phyloP scores from a whole-genome alignment of 2,797 vertebrate genomes.

The Fundulus diaphanus region DNA sequence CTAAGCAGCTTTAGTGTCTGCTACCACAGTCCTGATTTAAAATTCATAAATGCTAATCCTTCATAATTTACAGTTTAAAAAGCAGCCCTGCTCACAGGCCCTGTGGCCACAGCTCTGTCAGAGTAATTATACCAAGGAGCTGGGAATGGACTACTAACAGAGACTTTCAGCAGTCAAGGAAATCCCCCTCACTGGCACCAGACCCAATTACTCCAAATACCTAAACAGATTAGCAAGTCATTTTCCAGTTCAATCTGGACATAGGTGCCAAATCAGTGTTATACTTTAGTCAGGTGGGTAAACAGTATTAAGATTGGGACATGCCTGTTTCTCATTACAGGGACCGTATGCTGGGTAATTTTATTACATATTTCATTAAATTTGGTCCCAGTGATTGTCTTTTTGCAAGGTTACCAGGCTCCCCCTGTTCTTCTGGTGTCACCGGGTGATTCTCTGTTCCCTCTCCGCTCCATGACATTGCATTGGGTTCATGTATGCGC shows the following conservation, averaged over 20 bases:
- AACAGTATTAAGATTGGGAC: slow-evolving; percentile 91
- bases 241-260: slow-evolving; percentile 98
- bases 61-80: slow-evolving; percentile 99
- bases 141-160: slow-evolving; percentile 98
- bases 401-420: slow-evolving; percentile 71
- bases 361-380: slow-evolving; percentile 81
- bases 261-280: slow-evolving; percentile 94
- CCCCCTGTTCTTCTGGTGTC: slow-evolving; percentile 59
- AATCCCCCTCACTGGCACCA: slow-evolving; percentile 97
- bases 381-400: slow-evolving; percentile 72
- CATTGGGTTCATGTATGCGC: slow-evolving; percentile 32
- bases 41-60: slow-evolving; percentile 99
- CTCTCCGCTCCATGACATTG: slow-evolving; percentile 61
- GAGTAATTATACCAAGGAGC: slow-evolving; percentile 99
- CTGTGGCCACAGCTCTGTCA: slow-evolving; percentile 99
- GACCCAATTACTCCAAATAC: slow-evolving; percentile 99
- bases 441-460: slow-evolving; percentile 66
- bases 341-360: slow-evolving; percentile 72
- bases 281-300: slow-evolving; percentile 93
- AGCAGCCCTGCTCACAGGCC: slow-evolving; percentile 98
- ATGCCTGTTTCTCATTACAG: slow-evolving; percentile 74
- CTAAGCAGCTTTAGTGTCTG: slow-evolving; percentile 99
- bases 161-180: slow-evolving; percentile 98
- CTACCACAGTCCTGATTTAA: slow-evolving; percentile 99
- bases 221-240: slow-evolving; percentile 99